Conservation (phyloP, 2,113 vertebrate species). For the Mormoops blainvillei region DNA sequence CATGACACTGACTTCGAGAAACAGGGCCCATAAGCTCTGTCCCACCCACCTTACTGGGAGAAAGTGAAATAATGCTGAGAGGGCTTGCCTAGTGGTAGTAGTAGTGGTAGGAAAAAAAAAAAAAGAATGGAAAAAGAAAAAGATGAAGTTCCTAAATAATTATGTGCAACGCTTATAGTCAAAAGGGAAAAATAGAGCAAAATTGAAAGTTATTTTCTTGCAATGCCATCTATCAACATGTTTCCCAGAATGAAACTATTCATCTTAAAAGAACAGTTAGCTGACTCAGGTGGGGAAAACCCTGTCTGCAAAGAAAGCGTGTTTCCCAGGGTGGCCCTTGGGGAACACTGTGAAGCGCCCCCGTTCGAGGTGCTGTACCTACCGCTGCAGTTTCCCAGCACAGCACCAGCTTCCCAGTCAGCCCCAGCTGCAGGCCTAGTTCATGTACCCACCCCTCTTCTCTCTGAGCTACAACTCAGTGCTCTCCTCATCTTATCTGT, state of each 20-base stretch:
- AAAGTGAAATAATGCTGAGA: neutral
- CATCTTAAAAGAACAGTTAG: neutral
- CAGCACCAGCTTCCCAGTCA: slow-evolving; percentile 56
- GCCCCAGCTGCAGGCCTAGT: slow-evolving; percentile 3
- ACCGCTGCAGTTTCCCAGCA: slow-evolving; percentile 28
- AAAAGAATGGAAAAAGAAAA: neutral
- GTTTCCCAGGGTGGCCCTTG: fast-evolving
- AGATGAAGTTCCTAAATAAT: neutral
- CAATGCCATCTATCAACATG: neutral
- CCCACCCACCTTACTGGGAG: neutral
- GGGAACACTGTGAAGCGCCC: neutral
- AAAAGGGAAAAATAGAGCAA: neutral
- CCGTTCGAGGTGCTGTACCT: neutral
- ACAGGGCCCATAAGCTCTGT: neutral
- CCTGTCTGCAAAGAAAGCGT: neutral
- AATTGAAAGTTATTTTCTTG: neutral
- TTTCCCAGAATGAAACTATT: fast-evolving
- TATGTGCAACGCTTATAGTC: neutral
- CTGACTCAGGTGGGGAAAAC: neutral
- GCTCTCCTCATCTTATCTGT: neutral
- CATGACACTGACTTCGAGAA: neutral
- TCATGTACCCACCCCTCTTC: neutral
- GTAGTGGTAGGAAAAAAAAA: neutral
- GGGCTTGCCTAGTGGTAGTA: neutral
- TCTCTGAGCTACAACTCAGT: neutral